Base-by-base conservation (phyloP, 92 coral and sea anemone genomes). In the Porites divaricata region DNA sequence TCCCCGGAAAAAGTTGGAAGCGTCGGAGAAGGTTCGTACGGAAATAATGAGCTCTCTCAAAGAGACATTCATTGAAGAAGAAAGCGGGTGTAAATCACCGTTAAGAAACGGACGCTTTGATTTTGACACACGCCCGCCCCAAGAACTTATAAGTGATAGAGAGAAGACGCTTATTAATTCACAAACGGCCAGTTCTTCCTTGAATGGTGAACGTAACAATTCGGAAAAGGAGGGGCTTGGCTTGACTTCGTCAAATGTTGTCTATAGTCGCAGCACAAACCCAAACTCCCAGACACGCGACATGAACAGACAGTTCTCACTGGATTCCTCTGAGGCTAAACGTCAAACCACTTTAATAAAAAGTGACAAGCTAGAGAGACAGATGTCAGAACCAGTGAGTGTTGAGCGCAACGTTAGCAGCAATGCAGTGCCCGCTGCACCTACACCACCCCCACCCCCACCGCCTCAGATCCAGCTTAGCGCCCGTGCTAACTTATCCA, bases 21-120 rank as follows among this genome's bases (percentile, higher is more conserved):
- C 91, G 19, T 51, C 90, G 5, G 91, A 90, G 12, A 81, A 67
- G 69, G 90, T 93, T 73, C 94, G 90, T 23, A 72, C 85, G 41
- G 89, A 90, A 58, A 88, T 90, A 52, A 51, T 91, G 87, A 72
- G 88, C 54, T 85, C 75, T 51, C 77, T 91, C 9, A 74, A 83
- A 76, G 83, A 91, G 57, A 77, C 74, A 3, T 74, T 71, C 58
- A 23, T 65, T 20, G 86, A 82, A 62, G 86, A 61, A 15, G 79
- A 72, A 28, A 23, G 57, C 41, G 69, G 26, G 13, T 50, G 52
- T 9, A 78, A 68, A 66, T 50, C 83, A 17, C 61, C 83, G 45
- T 35, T 35, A 35, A 35, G 4, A 6, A 52, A 12, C 19, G 84
- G 45, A 17, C 74, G 72, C 14, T 79, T 16, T 68, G 61, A 67